Evolutionary conservation across 23 tunicate genomes (phyloP), one percentile per base, ranked within the genome.

Genomic region (Trididemnum clinides): DNA sequence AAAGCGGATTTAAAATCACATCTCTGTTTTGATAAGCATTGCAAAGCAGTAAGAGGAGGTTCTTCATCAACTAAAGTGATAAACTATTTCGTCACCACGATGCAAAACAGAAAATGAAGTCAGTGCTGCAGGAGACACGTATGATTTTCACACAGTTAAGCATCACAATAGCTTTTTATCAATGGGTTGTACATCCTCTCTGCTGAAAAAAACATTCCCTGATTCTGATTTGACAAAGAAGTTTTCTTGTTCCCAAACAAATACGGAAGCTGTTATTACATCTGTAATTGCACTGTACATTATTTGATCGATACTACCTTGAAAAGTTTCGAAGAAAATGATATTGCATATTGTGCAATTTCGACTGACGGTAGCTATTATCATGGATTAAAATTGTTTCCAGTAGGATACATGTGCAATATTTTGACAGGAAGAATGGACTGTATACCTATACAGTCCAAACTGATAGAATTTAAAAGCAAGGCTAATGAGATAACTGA

Each of bases 371-470:
- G 84, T 27, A 74, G 80, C 57, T 35, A 37, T 74, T 57, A 74
- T 25, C 7, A 74, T 35, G 57, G 25, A 18, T 10, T 30, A 27
- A 79, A 79, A 30, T 57, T 79, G 20, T 79, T 79, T 79, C 72
- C 84, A 30, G 30, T 79, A 0, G 12, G n/a, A n/a, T n/a, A n/a
- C n/a, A 57, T 57, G 72, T 79, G 59, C 84, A 79, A 72, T 79
- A 79, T 57, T 79, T 79, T 57, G 84, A 79, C 72, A 57, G 84
- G 84, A 79, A 57, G 72, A 57, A 79, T 57, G 84, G 66, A 21
- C 72, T n/a, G n/a, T n/a, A n/a, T n/a, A n/a, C n/a, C 72, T 25
- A 0, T 79, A 18, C 84, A 79, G 37, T 79, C 84, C 0, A 79
- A 79, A 57, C 7, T 54, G 44, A 57, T 79, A 18, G 84, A 79